A percentile compares a stretch with the other conserved stretches of the same genome.
These are phyloP conservation scores for Plotosus lineatus DNA, from an alignment of 2,113 vertebrate species.

Conservation along the genomic window DNA sequence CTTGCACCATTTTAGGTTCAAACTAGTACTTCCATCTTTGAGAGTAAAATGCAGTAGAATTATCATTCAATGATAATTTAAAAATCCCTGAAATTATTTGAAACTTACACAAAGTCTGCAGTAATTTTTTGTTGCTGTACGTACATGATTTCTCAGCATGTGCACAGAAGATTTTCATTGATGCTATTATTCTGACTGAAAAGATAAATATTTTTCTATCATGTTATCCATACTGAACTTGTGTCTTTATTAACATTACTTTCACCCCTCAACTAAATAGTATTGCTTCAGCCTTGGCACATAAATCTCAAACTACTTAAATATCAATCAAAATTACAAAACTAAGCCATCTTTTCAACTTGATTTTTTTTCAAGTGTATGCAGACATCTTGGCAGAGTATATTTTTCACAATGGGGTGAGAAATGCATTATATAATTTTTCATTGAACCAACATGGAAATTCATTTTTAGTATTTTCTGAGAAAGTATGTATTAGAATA, in stretches of 20 bases:
- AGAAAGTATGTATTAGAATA: not conserved
- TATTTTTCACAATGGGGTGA: not conserved
- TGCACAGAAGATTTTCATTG: not conserved
- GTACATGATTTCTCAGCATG: not conserved
- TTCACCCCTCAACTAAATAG: not conserved
- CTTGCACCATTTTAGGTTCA: too few species aligned
- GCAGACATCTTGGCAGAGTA: not conserved
- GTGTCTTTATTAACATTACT: not conserved
- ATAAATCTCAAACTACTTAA: not conserved
- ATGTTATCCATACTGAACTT: not conserved
- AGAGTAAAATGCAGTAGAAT: not conserved
- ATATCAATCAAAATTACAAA: not conserved
- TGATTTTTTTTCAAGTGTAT: not conserved
- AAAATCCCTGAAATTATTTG: not conserved
- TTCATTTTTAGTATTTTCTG: not conserved
- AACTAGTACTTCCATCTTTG: too few species aligned
- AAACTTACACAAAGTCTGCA: not conserved
- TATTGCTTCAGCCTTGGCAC: too few species aligned
- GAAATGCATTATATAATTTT: not conserved
- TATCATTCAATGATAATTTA: not conserved
- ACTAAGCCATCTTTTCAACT: not conserved
- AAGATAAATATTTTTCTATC: not conserved
- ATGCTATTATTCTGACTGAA: not conserved
- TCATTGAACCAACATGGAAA: not conserved
- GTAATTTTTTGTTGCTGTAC: not conserved